Base-by-base conservation (phyloP, 30 jellyfish, hydroid and myxozoan species). In the Mastigias papua region DNA sequence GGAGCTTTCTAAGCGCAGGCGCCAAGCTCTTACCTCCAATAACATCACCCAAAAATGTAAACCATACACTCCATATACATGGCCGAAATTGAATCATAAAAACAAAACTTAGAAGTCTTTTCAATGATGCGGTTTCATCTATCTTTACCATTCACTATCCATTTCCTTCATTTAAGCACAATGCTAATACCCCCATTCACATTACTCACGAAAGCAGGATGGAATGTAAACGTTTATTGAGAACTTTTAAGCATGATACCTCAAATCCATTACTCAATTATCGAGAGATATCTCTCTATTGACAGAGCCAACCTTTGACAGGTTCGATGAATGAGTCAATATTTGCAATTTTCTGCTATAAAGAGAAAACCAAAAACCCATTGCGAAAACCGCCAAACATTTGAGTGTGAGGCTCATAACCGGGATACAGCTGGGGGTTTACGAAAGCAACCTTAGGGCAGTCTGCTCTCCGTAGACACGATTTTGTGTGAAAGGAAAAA, bases 151-250 rank as follows among this genome's bases (percentile, higher is more conserved):
- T 22, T 7, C 50, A 28, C 57, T 69, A 17, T 69, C 33, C 63
- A 69, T 32, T 69, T 69, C 81, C 81, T 69, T 35, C 25, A 27
- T 34, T 20, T 69, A 34, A 69, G 81, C 62, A 35, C 30, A 69
- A 29, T 69, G 30, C 81, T 29, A 69, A 69, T 69, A 69, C 33
- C 19, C n/a, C 17, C 10, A 69, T 69, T 69, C 81, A 28, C 50
- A 30, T 28, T 32, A 29, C 2, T 30, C 63, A 69, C 81, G 30
- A 69, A 69, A 29, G 50, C 11, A 28, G 17, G 17, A 5, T 29
- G 57, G 81, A 69, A 69, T 69, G 81, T 69, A 28, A 69, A 69
- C 81, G 30, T 69, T 30, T 46, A 17, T 69, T 69, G 81, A 29
- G 60, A n/a, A 58, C 21, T 20, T n/a, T 58, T 3, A 58, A 58